Evolutionary conservation across 2,113 vertebrate species (phyloP).

Genomic region (Triplophysa rosa): DNA sequence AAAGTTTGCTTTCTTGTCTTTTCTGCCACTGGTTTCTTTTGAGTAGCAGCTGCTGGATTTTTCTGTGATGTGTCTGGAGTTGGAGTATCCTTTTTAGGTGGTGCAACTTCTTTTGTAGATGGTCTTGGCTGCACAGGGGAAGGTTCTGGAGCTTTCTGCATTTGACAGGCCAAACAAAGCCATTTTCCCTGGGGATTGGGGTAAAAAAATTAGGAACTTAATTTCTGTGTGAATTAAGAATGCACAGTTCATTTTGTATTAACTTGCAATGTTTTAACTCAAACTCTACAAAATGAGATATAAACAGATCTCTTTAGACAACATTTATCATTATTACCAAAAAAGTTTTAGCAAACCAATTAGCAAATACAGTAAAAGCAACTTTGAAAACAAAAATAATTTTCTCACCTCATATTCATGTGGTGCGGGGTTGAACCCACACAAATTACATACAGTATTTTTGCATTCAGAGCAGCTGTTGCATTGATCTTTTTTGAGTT

Average conservation of each 20-base stretch:
- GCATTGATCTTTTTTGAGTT: conserved; percentile 84
- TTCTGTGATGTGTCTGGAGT: conserved; percentile 3
- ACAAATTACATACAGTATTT: conserved; percentile 87
- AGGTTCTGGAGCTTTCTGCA: conserved; percentile 74
- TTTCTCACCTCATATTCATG: conserved; percentile 84
- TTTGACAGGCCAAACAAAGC: conserved; percentile 88
- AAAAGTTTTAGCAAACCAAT: not conserved
- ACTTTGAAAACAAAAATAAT: not conserved
- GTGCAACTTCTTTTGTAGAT: conserved; percentile 37
- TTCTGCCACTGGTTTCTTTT: conserved; percentile 8
- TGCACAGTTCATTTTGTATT: not conserved
- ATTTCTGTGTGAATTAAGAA: not conserved
- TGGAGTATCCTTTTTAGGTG: conserved; percentile 10
- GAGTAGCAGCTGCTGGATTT: not conserved
- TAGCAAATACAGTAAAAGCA: not conserved
- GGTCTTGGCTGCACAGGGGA: conserved; percentile 56
- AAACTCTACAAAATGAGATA: too few relatives aligned
- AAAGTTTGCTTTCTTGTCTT: conserved; percentile 55
- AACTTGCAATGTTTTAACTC: not conserved
- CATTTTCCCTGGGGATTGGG: conserved; percentile 67
- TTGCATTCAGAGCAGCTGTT: conserved; percentile 91
- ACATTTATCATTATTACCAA: too few relatives aligned
- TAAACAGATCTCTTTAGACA: too few relatives aligned
- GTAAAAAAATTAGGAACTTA: not conserved
- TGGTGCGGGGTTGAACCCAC: conserved; percentile 94